Conservation (phyloP, 2,113 vertebrate species). For the Alaudala cheleensis region DNA sequence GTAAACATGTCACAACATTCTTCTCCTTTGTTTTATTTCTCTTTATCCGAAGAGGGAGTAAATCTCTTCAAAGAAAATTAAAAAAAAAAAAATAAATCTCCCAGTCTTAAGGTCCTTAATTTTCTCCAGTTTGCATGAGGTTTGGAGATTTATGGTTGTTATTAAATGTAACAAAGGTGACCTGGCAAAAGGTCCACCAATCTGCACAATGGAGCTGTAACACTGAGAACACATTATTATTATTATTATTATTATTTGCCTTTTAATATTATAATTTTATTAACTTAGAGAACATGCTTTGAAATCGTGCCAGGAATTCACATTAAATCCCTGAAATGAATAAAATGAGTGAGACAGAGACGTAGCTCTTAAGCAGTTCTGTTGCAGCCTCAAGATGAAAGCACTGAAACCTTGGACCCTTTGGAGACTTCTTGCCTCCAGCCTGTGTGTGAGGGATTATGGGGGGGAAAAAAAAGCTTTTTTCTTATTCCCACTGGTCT, state of each 20-base stretch:
- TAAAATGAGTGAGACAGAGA: neutral
- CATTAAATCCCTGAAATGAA: conserved; percentile 22
- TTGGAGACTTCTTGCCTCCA: conserved; percentile 1
- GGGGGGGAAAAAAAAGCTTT: neutral
- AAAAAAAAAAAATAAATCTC: neutral
- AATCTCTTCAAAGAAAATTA: neutral
- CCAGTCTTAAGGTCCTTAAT: neutral
- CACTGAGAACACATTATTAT: neutral
- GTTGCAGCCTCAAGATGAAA: conserved; percentile 6
- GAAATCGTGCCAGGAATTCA: conserved; percentile 23
- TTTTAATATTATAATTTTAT: conserved; percentile 51
- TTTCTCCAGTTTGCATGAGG: neutral
- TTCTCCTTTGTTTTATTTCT: neutral
- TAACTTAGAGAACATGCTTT: conserved; percentile 16
- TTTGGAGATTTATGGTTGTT: conserved; percentile 2
- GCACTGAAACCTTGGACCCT: neutral
- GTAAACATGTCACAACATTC: neutral
- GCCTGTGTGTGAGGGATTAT: neutral
- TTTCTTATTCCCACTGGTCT: conserved; percentile 2
- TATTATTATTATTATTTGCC: neutral
- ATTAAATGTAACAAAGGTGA: neutral
- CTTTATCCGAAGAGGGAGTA: neutral
- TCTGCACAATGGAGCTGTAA: neutral
- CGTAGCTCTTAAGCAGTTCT: neutral
- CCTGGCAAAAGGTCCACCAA: neutral